These are phyloP conservation scores for Parasteatoda tepidariorum DNA, from an alignment of 1,140 invertebrate genomes.

Conservation along the genomic window DNA sequence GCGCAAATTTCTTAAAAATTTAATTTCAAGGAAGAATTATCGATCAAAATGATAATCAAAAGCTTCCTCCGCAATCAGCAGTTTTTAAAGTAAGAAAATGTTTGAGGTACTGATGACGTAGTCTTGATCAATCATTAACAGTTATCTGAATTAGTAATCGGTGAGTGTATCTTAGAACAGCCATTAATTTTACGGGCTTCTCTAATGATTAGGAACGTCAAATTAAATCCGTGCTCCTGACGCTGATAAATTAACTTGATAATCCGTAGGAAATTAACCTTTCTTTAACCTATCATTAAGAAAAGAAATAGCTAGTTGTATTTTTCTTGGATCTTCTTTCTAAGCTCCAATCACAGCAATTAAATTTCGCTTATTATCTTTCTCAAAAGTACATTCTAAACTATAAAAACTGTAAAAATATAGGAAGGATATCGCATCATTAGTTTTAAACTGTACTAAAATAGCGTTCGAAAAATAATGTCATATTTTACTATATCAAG, in stretches of 20 bases:
- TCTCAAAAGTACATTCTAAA: not conserved
- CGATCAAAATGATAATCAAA: not conserved
- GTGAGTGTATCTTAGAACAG: not conserved
- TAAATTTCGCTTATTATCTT: not conserved
- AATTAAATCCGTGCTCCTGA: constrained; percentile 8
- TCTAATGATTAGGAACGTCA: constrained; percentile 8
- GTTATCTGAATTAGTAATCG: constrained; percentile 7
- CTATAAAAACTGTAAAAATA: not conserved
- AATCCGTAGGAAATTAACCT: constrained; percentile 11
- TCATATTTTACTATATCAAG: too few species aligned
- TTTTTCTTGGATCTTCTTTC: not conserved
- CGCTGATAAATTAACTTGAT: constrained; percentile 13
- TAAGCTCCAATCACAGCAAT: not conserved
- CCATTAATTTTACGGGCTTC: constrained; percentile 13
- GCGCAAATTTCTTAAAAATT: too few species aligned
- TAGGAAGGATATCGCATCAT: too few species aligned
- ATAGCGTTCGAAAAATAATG: too few species aligned
- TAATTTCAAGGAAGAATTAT: not conserved
- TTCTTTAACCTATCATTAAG: not conserved
- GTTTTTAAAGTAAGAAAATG: not conserved
- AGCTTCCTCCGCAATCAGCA: not conserved
- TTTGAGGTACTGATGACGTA: not conserved
- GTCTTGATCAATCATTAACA: constrained; percentile 4
- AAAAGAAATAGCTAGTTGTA: not conserved
- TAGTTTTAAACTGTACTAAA: too few species aligned